These are phyloP conservation scores for Drosophila sucinea DNA, from an alignment of 1,140 invertebrate genomes.

Conservation along the genomic window DNA sequence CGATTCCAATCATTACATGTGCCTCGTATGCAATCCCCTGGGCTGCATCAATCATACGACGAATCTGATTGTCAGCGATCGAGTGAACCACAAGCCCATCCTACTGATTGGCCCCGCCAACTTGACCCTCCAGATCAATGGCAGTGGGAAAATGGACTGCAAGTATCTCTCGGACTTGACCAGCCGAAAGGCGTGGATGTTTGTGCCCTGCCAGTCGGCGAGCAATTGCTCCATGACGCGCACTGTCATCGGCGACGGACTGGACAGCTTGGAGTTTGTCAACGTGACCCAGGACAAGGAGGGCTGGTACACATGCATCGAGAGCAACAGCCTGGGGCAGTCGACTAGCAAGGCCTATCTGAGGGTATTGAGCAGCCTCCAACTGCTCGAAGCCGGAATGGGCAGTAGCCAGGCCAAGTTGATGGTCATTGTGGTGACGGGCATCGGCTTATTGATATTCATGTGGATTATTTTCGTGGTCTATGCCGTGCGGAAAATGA, in stretches of 20 bases:
- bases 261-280: conserved; percentile 88
- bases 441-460: conserved; percentile 46
- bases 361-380: conserved; percentile 87
- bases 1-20: conserved; percentile 94
- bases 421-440: conserved; percentile 30
- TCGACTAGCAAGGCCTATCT: conserved; percentile 93
- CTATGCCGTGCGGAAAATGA: conserved; percentile 85
- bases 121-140: conserved; percentile 63
- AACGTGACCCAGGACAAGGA: conserved; percentile 94
- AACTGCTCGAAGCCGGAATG: conserved; percentile 37
- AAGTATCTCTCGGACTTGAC: conserved; percentile 74
- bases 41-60: conserved; percentile 91
- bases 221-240: conserved; percentile 51
- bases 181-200: conserved; percentile 69
- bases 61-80: conserved; percentile 80
- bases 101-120: conserved; percentile 56
- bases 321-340: conserved; percentile 92
- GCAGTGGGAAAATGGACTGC: conserved; percentile 68
- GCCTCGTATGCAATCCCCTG: conserved; percentile 90
- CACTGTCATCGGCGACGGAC: conserved; percentile 41
- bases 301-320: conserved; percentile 97
- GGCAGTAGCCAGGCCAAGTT: conserved; percentile 26
- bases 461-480: conserved; percentile 76
- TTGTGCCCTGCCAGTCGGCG: conserved; percentile 50
- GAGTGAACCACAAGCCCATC: conserved; percentile 79